A percentile compares a stretch with the other conserved stretches of the same genome.
phyloP scores from a whole-genome alignment of 2,888 invertebrate genomes.

The Diaphora mendica region DNA sequence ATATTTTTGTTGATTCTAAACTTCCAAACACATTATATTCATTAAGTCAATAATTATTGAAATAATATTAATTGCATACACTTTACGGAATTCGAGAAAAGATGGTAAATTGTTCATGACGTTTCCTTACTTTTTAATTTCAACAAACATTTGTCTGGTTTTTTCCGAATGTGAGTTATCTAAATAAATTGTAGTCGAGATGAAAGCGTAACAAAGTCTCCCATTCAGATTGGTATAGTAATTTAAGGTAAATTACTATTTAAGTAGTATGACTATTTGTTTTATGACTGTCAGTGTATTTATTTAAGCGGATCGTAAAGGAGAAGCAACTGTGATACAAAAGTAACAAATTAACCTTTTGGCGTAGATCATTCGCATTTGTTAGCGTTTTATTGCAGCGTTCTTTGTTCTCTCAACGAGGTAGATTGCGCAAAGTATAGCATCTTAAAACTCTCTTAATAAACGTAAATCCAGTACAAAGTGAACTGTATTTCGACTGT shows the following conservation, averaged over 20 bases:
- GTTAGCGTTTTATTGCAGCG: not conserved
- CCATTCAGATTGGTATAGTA: not conserved
- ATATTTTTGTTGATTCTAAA: too few species aligned
- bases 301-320: not conserved
- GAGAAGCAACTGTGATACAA: not conserved
- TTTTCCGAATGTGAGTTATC: too few species aligned
- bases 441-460: conserved; percentile 69
- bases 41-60: too few species aligned
- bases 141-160: too few species aligned
- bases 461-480: conserved; percentile 76
- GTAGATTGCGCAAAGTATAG: conserved; percentile 47
- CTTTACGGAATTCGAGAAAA: too few species aligned
- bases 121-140: too few species aligned
- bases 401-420: conserved; percentile 32
- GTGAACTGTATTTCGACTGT: conserved; percentile 73
- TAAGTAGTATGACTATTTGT: not conserved
- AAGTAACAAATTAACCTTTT: not conserved
- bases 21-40: too few species aligned
- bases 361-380: not conserved
- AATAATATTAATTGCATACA: too few species aligned
- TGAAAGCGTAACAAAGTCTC: not conserved
- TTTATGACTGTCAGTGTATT: not conserved
- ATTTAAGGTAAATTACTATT: not conserved
- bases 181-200: too few species aligned
- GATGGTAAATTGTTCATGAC: too few species aligned